Evolutionary conservation across 2,888 invertebrate genomes (phyloP).

Genomic region (Xestia rhomboidea): DNA sequence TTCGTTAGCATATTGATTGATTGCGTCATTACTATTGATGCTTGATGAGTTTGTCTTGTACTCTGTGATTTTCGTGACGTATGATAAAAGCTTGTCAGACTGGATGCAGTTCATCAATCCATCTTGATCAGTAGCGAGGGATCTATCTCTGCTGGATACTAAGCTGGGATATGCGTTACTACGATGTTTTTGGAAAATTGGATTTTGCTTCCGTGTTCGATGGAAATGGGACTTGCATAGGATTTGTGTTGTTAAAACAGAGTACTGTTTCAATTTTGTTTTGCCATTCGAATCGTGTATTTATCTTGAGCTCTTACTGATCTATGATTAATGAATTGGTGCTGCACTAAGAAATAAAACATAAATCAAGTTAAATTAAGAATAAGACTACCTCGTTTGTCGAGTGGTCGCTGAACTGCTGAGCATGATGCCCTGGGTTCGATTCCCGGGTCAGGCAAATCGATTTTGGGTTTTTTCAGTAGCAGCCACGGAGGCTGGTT

Average conservation of each 20-base stretch:
- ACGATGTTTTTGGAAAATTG: slow-evolving; percentile 36
- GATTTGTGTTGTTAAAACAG: slow-evolving; percentile 14
- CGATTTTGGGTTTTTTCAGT: no score
- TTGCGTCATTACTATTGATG: slow-evolving; percentile 82
- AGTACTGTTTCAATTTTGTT: background rate
- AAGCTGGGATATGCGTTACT: slow-evolving; percentile 20
- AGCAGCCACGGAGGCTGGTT: no score
- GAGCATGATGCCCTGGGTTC: no score
- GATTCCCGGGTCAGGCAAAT: no score
- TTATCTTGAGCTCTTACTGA: background rate
- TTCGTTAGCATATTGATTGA: slow-evolving; percentile 89
- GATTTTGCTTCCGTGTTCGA: slow-evolving; percentile 14
- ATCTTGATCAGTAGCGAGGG: slow-evolving; percentile 42
- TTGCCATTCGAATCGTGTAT: background rate
- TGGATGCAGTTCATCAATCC: slow-evolving; percentile 49
- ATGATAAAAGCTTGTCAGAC: slow-evolving; percentile 49
- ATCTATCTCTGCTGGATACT: slow-evolving; percentile 23
- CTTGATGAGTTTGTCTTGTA: slow-evolving; percentile 49
- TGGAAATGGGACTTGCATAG: slow-evolving; percentile 24
- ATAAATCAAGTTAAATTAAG: background rate
- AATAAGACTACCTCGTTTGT: no score
- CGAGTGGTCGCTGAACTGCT: no score
- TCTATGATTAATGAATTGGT: background rate
- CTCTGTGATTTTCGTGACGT: slow-evolving; percentile 39
- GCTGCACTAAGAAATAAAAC: background rate